A percentile compares a stretch with the other conserved stretches of the same genome.
These are phyloP conservation scores for Melieria picta DNA, from an alignment of 2,888 invertebrate genomes.

Conservation along the genomic window DNA sequence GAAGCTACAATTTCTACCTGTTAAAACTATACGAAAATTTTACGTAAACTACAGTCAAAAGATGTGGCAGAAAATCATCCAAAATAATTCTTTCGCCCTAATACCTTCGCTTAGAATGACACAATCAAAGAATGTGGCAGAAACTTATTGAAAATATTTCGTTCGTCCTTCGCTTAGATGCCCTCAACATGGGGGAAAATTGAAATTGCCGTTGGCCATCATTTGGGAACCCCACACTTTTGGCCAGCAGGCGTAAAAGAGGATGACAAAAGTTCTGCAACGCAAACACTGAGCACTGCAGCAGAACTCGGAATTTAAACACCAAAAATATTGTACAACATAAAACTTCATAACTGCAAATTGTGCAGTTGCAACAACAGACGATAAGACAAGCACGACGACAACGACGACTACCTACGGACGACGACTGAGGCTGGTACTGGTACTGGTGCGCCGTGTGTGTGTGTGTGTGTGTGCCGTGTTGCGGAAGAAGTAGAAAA, in stretches of 20 bases:
- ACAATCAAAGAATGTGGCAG: too few species aligned
- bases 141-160: too few species aligned
- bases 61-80: too few species aligned
- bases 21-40: too few species aligned
- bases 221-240: neutral
- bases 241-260: too few species aligned
- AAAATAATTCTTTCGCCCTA: too few species aligned
- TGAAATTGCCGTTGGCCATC: neutral
- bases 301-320: constrained; percentile 33
- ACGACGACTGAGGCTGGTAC: neutral
- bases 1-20: too few species aligned
- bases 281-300: constrained; percentile 8
- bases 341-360: constrained; percentile 48
- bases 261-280: neutral
- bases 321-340: constrained; percentile 45
- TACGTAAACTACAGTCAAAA: too few species aligned
- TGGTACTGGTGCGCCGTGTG: neutral
- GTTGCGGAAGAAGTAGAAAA: constrained; percentile 14
- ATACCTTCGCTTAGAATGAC: too few species aligned
- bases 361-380: neutral
- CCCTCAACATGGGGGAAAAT: too few species aligned
- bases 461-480: constrained; percentile 1
- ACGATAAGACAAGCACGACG: too few species aligned
- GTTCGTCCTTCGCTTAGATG: too few species aligned
- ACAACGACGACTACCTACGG: neutral